Evolutionary conservation across 2,888 invertebrate genomes (phyloP), one percentile per base, ranked within the genome.

Genomic region (Drosophila gaucha): DNA sequence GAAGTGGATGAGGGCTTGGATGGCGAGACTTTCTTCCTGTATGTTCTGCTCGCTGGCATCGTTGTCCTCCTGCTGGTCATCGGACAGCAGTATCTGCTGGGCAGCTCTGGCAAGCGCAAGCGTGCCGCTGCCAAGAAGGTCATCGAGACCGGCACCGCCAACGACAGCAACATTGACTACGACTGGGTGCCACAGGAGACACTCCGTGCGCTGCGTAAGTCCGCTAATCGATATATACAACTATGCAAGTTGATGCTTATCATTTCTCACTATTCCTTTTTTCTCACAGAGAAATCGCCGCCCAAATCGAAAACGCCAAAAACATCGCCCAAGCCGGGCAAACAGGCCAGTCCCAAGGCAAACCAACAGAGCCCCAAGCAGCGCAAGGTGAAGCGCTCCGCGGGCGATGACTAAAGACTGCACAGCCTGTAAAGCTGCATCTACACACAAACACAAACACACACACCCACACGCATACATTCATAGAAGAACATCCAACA

Each of bases 11-110:
- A 98, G 92, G 98, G 99, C 55, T 93, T 99, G 63, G 99, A 99
- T 91, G 98, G 98, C 20, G 99, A 99, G 94, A 99, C 99, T 20
- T 97, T 99, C 94, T 99, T 99, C 95, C 93, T 99, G 79, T 99
- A 99, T 90, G 94, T 99, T 62, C 96, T 99, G 93, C 94, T 99
- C 69, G 97, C 96, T 18, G 99, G 98, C 3, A 95, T 97, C 60
- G 95, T 95, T 50, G 96, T 99, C 47, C 93, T 99, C 49, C 93
- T 97, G 6, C 93, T 98, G 58, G 97, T 99, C 58, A 94, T 96
- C 67, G 97, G 97, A 1, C 98, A 98, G 90, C 97, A 97, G 90
- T 95, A 97, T 31, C 93, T 98, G 14, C 94, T 96, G 28, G 96
- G 97, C 0, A 95, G 97, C 49, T 97, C 97, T 28, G 94, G 96